These are phyloP conservation scores for Eleutherodactylus coqui DNA, from an alignment of 2,797 vertebrate species.

Conservation along the genomic window DNA sequence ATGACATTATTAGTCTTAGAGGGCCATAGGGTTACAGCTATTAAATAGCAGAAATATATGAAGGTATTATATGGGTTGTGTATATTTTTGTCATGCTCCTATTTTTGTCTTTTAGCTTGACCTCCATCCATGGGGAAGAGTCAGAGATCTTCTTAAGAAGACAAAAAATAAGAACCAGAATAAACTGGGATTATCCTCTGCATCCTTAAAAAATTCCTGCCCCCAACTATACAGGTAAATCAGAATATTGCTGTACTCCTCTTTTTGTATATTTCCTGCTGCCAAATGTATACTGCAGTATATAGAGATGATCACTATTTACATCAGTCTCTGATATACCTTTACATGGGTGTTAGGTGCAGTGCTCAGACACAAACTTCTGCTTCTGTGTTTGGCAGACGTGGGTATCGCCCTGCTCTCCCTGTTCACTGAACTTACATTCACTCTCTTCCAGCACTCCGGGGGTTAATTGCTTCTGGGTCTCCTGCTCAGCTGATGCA, in stretches of 20 bases:
- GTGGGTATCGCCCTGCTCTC: too few relatives aligned
- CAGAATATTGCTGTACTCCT: background rate
- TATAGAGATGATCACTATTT: too few relatives aligned
- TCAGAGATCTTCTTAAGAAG: slow-evolving; percentile 83
- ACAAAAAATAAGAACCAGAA: slow-evolving; percentile 78
- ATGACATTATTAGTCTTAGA: slow-evolving; percentile 8
- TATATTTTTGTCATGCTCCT: background rate
- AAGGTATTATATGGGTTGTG: background rate
- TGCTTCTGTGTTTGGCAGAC: too few relatives aligned
- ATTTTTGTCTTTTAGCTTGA: slow-evolving; percentile 70
- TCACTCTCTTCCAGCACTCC: too few relatives aligned
- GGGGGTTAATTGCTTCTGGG: too few relatives aligned
- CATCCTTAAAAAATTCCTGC: slow-evolving; percentile 87
- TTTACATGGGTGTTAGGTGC: too few relatives aligned
- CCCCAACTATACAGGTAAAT: slow-evolving; percentile 84
- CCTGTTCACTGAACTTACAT: too few relatives aligned
- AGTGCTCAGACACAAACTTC: too few relatives aligned
- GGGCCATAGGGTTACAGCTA: background rate
- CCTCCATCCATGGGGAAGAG: slow-evolving; percentile 78
- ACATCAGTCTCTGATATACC: too few relatives aligned
- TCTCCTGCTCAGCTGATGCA: too few relatives aligned
- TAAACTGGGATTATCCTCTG: slow-evolving; percentile 75
- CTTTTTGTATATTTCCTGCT: background rate
- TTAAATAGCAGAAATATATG: background rate
- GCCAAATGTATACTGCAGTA: too few relatives aligned